Base-by-base conservation (phyloP, 2,888 invertebrate genomes). In the Boloria euphrosyne region DNA sequence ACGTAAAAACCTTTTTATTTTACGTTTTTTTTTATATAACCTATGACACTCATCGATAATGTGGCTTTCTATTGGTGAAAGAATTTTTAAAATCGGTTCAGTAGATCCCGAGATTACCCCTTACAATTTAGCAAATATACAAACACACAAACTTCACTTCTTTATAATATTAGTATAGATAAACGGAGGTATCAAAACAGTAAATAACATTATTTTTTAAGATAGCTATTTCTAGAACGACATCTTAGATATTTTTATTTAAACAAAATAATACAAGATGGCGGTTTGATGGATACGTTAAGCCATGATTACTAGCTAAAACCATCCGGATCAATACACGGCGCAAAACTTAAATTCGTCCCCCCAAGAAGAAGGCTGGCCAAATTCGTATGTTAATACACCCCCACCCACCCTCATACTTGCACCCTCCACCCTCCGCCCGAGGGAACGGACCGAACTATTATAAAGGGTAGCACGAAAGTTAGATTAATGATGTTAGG, bases 401-500 rank as follows among this genome's bases (percentile, higher is more conserved):
- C 76, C 75, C 78, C 75, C 75, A 76, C 69, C 71, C 70, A 69
- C 73, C 70, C 80, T 69, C 68, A 69, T 59, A 78, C 79, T 78
- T 76, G 75, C 77, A 76, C 79, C 75, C 78, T 73, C 78, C 75
- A 75, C 76, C 77, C 78, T 78, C 75, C 78, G 76, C 85, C 81
- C 83, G 81, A 80, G 83, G 86, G 88, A 85, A 81, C 85, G 82
- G 85, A 83, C 87, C 89, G 88, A 92, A 93, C 92, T 93, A 93
- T 93, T 91, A 90, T 91, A 91, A 91, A 91, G 92, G 92, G 91
- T 90, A 91, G 91, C 90, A 87, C 89, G 90, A 91, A 92, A 92
- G 91, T 91, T 92, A 92, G 92, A 93, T 93, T 93, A 92, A 93
- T 93, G 92, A 92, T 93, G 92, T 92, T 92, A 92, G 91, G 83